Conservation (phyloP, 2,888 invertebrate genomes). For the Rhodophaea formosa region DNA sequence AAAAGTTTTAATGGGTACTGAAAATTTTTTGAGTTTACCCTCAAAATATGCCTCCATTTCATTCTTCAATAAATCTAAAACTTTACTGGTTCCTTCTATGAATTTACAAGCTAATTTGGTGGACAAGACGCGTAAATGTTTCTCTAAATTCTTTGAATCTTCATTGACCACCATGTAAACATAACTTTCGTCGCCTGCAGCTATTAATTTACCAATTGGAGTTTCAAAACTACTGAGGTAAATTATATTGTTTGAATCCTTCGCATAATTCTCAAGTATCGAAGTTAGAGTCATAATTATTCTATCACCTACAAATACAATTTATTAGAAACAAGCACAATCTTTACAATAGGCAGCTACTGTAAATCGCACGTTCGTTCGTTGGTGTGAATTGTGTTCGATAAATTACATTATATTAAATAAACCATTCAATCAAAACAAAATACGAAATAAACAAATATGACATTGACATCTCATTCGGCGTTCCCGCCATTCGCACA, state of each 20-base stretch:
- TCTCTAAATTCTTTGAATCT: conserved; percentile 58
- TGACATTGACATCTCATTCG: too few species aligned
- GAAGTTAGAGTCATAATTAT: conserved; percentile 30
- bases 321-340: neutral
- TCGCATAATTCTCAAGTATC: conserved; percentile 35
- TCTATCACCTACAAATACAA: neutral
- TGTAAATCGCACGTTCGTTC: too few species aligned
- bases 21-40: conserved; percentile 58
- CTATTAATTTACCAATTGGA: conserved; percentile 54
- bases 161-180: conserved; percentile 57
- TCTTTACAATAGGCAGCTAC: too few species aligned
- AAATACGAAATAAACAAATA: too few species aligned
- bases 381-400: too few species aligned
- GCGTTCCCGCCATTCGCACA: too few species aligned
- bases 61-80: conserved; percentile 43
- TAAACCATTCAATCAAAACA: neutral
- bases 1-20: conserved; percentile 55
- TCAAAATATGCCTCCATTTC: conserved; percentile 54
- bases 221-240: conserved; percentile 43
- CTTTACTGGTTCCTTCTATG: conserved; percentile 45
- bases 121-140: conserved; percentile 44
- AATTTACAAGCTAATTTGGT: conserved; percentile 45
- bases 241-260: conserved; percentile 30
- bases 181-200: conserved; percentile 56
- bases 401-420: neutral